These are phyloP conservation scores for Zoanthus sansibaricus DNA, from an alignment of 92 coral and sea anemone genomes.

Conservation along the genomic window DNA sequence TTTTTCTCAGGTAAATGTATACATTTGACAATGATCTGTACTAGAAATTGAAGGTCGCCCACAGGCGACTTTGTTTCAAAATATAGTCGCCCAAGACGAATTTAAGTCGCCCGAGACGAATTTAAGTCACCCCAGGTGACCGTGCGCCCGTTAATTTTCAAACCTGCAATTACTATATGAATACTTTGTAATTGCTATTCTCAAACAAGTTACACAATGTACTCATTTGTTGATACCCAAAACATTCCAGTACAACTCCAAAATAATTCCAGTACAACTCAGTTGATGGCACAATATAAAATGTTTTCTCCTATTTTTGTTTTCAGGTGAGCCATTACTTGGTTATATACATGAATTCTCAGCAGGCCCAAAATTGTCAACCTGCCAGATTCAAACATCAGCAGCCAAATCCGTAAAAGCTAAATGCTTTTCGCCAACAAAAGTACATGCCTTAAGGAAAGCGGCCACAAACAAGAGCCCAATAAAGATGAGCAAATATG, in stretches of 20 bases:
- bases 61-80: background rate
- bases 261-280: conserved; percentile 44
- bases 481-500: conserved; percentile 35
- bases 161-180: conserved; percentile 31
- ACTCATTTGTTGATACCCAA: conserved; percentile 49
- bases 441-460: conserved; percentile 37
- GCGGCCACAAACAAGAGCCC: conserved; percentile 49
- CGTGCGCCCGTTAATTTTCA: background rate
- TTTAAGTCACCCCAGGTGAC: background rate
- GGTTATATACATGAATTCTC: conserved; percentile 42
- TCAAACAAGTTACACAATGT: conserved; percentile 44
- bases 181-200: conserved; percentile 31
- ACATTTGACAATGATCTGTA: background rate
- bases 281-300: conserved; percentile 39
- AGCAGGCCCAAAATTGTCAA: conserved; percentile 41
- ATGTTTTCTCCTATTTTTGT: conserved; percentile 46
- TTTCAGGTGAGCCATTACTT: conserved; percentile 49
- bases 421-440: conserved; percentile 47
- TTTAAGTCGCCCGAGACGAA: background rate
- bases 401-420: conserved; percentile 48
- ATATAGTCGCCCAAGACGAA: background rate
- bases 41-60: background rate
- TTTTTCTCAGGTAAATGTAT: conserved; percentile 1
- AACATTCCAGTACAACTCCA: conserved; percentile 45
- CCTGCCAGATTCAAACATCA: conserved; percentile 46